Conservation (phyloP, 1,140 invertebrate species). For the Adelges cooleyi region DNA sequence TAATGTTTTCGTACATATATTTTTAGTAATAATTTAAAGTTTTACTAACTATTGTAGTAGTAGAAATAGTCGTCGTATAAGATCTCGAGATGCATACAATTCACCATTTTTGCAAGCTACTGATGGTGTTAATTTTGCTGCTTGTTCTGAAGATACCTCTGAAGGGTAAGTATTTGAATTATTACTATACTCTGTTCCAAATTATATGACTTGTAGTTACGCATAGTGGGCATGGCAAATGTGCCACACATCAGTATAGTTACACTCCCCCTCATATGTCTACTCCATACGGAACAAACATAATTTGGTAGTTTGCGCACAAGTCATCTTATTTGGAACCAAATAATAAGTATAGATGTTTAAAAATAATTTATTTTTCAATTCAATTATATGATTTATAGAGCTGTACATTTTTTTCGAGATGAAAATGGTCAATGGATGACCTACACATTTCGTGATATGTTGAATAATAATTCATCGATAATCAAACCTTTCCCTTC, state of each 20-base stretch:
- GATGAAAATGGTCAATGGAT: constrained; percentile 58
- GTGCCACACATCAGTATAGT: neutral
- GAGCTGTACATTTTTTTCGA: constrained; percentile 74
- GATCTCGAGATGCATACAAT: constrained; percentile 3
- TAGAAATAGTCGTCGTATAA: neutral
- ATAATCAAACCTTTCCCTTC: neutral
- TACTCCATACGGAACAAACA: neutral
- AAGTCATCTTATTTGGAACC: constrained; percentile 19
- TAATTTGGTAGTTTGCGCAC: neutral
- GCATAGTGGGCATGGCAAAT: too few relatives aligned
- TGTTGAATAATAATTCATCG: constrained; percentile 8
- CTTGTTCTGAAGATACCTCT: neutral
- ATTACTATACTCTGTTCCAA: too few relatives aligned
- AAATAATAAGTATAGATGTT: neutral
- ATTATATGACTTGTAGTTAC: too few relatives aligned
- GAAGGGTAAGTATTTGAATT: neutral
- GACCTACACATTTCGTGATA: constrained; percentile 77
- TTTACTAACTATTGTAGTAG: neutral
- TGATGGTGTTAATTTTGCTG: constrained; percentile 2
- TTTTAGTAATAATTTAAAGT: too few relatives aligned
- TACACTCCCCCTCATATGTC: neutral
- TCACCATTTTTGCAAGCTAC: neutral
- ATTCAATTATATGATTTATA: constrained; percentile 69
- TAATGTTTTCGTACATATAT: too few relatives aligned
- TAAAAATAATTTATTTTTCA: constrained; percentile 61